These are phyloP conservation scores for Eucera pruinosa DNA, from an alignment of 2,888 invertebrate genomes.

Conservation along the genomic window DNA sequence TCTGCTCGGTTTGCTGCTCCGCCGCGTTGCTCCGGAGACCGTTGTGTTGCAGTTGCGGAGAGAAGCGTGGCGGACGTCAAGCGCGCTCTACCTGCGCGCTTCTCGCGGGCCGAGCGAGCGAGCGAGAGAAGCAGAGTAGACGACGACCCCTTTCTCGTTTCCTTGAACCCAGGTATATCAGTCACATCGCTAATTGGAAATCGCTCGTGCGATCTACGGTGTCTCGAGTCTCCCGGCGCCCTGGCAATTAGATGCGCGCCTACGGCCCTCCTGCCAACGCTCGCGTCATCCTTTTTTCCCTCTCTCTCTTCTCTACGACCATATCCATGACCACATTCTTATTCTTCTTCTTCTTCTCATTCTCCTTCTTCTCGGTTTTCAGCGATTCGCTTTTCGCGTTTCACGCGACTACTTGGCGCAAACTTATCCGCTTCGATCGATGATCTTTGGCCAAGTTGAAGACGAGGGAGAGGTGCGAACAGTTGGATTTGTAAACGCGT, in stretches of 20 bases:
- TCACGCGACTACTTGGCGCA: too few species aligned
- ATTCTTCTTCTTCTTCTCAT: slow-evolving; percentile 36
- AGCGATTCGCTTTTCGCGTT: too few species aligned
- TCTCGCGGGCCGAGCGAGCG: slow-evolving; percentile 21
- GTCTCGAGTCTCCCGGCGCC: slow-evolving; percentile 57
- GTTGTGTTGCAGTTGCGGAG: slow-evolving; percentile 11
- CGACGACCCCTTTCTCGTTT: slow-evolving; percentile 67
- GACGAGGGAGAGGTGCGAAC: too few species aligned
- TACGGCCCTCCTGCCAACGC: slow-evolving; percentile 46
- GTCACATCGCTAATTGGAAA: slow-evolving; percentile 72
- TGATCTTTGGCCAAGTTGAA: too few species aligned
- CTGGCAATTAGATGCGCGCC: slow-evolving; percentile 63
- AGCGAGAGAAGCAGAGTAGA: slow-evolving; percentile 34
- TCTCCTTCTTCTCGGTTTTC: slow-evolving; percentile 34
- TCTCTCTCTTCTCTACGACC: neutral
- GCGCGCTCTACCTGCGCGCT: slow-evolving; percentile 61
- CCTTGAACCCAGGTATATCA: slow-evolving; percentile 68
- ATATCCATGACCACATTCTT: slow-evolving; percentile 31
- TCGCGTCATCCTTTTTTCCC: slow-evolving; percentile 26
- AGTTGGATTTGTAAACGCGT: too few species aligned
- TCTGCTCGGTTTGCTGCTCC: slow-evolving; percentile 2
- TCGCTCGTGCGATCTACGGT: slow-evolving; percentile 67
- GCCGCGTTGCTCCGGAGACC: slow-evolving; percentile 8
- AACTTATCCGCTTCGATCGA: too few species aligned
- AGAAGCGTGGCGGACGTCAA: slow-evolving; percentile 52